Conservation (phyloP, 2,888 invertebrate species). For the Phlogophora meticulosa region DNA sequence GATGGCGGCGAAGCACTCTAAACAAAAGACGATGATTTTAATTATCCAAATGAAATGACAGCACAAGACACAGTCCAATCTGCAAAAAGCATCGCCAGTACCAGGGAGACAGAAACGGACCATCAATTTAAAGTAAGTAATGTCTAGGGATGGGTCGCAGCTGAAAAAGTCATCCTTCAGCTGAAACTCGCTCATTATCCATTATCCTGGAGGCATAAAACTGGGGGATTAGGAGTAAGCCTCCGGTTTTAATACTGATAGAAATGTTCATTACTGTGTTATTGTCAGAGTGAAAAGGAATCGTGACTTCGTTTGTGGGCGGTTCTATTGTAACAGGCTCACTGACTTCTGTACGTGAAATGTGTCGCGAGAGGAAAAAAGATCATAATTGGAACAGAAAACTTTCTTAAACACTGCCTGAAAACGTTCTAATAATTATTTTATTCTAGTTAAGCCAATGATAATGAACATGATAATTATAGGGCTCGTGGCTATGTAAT, state of each 20-base stretch:
- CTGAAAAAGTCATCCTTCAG: conserved; percentile 55
- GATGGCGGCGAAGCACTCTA: neutral
- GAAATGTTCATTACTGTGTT: conserved; percentile 52
- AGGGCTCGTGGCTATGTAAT: too few relatives aligned
- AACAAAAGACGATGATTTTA: conserved; percentile 20
- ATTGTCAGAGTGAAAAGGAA: conserved; percentile 38
- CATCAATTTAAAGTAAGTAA: conserved; percentile 62
- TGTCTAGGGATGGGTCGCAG: conserved; percentile 53
- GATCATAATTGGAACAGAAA: neutral
- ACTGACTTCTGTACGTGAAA: neutral
- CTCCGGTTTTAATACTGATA: conserved; percentile 50
- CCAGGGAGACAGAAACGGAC: conserved; percentile 31
- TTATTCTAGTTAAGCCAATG: too few relatives aligned
- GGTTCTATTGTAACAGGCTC: neutral
- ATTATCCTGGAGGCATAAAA: conserved; percentile 54
- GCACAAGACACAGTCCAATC: conserved; percentile 34
- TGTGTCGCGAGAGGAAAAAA: neutral
- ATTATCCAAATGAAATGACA: conserved; percentile 37
- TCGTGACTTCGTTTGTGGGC: conserved; percentile 7
- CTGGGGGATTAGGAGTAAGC: conserved; percentile 46
- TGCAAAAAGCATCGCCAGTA: conserved; percentile 46
- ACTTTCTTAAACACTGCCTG: neutral
- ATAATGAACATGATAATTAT: too few relatives aligned
- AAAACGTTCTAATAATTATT: too few relatives aligned
- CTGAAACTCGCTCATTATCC: conserved; percentile 55